phyloP scores from a whole-genome alignment of 2,888 invertebrate genomes.

The Sthenelais limicola region DNA sequence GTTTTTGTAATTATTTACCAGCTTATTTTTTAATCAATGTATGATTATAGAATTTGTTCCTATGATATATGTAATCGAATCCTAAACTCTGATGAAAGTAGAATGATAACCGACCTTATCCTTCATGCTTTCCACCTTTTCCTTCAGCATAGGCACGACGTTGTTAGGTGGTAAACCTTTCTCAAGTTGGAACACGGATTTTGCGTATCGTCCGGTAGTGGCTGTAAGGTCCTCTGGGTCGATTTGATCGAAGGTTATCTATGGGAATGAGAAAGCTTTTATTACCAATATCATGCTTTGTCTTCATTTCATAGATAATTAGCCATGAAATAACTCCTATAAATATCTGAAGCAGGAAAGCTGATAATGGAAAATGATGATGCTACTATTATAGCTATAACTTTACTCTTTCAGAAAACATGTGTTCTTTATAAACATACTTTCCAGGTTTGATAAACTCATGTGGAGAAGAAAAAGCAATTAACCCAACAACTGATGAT shows the following conservation, averaged over 20 bases:
- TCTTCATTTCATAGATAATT: too few species aligned
- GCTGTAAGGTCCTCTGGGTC: slow-evolving; percentile 83
- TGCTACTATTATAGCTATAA: too few species aligned
- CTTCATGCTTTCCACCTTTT: slow-evolving; percentile 84
- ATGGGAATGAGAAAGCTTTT: too few species aligned
- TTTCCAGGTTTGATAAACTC: too few species aligned
- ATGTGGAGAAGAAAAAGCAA: background rate
- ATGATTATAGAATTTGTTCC: background rate
- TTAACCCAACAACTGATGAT: too few species aligned
- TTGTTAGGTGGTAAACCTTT: slow-evolving; percentile 87
- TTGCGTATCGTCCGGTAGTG: slow-evolving; percentile 79
- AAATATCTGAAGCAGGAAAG: too few species aligned
- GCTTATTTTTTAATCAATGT: background rate
- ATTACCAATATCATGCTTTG: too few species aligned
- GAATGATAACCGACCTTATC: slow-evolving; percentile 77
- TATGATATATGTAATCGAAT: too few species aligned
- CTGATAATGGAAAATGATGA: too few species aligned
- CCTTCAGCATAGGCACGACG: slow-evolving; percentile 83
- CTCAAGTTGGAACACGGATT: slow-evolving; percentile 84
- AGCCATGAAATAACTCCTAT: too few species aligned
- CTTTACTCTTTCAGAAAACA: too few species aligned
- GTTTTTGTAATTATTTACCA: background rate
- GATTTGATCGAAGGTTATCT: slow-evolving; percentile 75
- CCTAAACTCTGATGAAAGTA: background rate
- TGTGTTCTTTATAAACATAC: too few species aligned